Conservation (phyloP, 2,113 vertebrate genomes). For the Nanorana parkeri region DNA sequence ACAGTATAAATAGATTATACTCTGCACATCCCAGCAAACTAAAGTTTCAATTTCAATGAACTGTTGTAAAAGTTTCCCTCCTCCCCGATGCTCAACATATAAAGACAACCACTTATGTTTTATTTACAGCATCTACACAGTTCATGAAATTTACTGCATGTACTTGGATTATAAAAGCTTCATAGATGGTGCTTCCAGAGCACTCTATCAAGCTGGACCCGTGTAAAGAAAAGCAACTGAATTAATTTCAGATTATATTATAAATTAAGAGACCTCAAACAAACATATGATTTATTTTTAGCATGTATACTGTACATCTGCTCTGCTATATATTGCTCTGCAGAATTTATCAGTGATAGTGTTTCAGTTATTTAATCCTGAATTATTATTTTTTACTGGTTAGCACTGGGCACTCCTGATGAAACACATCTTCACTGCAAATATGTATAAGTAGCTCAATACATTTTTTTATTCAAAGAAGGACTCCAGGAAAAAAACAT, state of each 20-base stretch:
- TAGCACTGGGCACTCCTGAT: too few species aligned
- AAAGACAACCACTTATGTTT: not conserved
- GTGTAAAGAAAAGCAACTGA: not conserved
- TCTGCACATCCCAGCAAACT: too few species aligned
- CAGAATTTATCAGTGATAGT: too few species aligned
- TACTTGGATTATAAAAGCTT: constrained; percentile 1
- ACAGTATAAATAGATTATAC: too few species aligned
- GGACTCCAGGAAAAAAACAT: too few species aligned
- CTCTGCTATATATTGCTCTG: not conserved
- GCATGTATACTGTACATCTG: not conserved
- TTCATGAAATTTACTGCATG: not conserved
- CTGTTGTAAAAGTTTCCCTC: not conserved
- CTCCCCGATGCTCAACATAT: not conserved
- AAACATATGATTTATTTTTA: not conserved
- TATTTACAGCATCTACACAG: not conserved
- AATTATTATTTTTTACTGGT: too few species aligned
- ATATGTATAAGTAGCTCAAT: too few species aligned
- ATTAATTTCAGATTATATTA: not conserved
- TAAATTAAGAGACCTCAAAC: not conserved
- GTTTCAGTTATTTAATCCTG: too few species aligned
- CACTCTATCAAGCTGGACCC: too few species aligned
- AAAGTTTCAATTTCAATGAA: too few species aligned
- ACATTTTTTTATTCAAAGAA: too few species aligned
- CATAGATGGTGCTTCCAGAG: not conserved
- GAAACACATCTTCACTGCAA: too few species aligned